Conservation (phyloP, 2,888 invertebrate genomes). For the Cybosia mesomella region DNA sequence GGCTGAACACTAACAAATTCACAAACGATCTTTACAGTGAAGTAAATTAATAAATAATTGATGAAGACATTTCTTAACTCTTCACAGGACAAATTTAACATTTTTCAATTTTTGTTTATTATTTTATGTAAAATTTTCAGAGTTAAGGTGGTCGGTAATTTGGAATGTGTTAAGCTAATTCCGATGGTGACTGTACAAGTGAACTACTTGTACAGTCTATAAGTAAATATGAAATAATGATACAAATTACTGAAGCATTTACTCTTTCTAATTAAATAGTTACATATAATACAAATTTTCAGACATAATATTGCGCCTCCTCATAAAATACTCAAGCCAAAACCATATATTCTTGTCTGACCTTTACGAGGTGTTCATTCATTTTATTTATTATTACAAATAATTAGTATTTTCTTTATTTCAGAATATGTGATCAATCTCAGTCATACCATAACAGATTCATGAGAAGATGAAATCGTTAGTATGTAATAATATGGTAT, state of each 20-base stretch:
- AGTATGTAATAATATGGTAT: background rate
- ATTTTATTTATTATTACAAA: background rate
- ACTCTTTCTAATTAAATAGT: background rate
- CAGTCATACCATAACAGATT: conserved; percentile 6
- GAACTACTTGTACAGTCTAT: no score
- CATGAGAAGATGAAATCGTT: background rate
- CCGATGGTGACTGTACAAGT: no score
- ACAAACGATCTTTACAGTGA: no score
- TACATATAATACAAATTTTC: background rate
- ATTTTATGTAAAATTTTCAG: no score
- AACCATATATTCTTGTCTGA: background rate
- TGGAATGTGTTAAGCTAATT: no score
- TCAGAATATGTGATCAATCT: conserved; percentile 4
- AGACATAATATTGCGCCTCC: background rate
- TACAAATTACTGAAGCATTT: background rate
- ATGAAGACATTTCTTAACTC: no score
- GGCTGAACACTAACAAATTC: no score
- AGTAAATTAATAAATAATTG: no score
- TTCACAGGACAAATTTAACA: no score
- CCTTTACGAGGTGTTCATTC: conserved; percentile 1
- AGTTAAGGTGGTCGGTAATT: no score
- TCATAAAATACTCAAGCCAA: background rate
- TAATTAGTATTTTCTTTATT: background rate
- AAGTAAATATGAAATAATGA: no score
- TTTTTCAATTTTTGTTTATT: no score